A percentile compares a stretch with the other conserved stretches of the same genome.
These are phyloP conservation scores for Odontamblyopus lacepedii DNA, from an alignment of 2,797 vertebrate species.

Conservation along the genomic window DNA sequence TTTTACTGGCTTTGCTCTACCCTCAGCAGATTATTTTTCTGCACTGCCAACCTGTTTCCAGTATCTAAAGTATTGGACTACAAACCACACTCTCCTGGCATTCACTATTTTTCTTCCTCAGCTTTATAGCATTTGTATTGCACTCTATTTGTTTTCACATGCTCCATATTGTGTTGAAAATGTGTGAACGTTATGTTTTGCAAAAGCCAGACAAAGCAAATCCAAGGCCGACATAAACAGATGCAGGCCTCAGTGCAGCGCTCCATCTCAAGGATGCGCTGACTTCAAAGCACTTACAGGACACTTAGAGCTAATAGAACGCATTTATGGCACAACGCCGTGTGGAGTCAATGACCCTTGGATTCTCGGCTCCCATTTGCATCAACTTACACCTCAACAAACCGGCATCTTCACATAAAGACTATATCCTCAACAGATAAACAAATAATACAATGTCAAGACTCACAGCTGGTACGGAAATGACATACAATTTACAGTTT, in stretches of 20 bases:
- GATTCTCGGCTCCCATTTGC: slow-evolving; percentile 25
- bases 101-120: slow-evolving; percentile 24
- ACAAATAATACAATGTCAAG: slow-evolving; percentile 22
- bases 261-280: slow-evolving; percentile 43
- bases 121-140: slow-evolving; percentile 24
- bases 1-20: slow-evolving; percentile 27
- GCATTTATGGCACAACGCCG: slow-evolving; percentile 39
- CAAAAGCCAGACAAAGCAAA: slow-evolving; percentile 20
- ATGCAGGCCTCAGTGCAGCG: slow-evolving; percentile 22
- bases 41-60: slow-evolving; percentile 45
- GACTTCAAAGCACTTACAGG: slow-evolving; percentile 55
- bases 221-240: slow-evolving; percentile 15
- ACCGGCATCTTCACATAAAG: slow-evolving; percentile 6
- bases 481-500: not conserved
- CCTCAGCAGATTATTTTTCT: slow-evolving; percentile 40
- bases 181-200: slow-evolving; percentile 24
- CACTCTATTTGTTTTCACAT: slow-evolving; percentile 14
- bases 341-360: slow-evolving; percentile 17
- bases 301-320: slow-evolving; percentile 40
- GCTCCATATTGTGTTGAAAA: slow-evolving; percentile 18
- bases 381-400: slow-evolving; percentile 14
- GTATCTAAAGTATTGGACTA: slow-evolving; percentile 36
- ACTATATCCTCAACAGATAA: slow-evolving; percentile 5
- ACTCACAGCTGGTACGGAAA: not conserved
- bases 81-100: slow-evolving; percentile 39